Evolutionary conservation across 2,888 invertebrate genomes (phyloP), one percentile per base, ranked within the genome.

Genomic region (Perizoma flavofasciatum): DNA sequence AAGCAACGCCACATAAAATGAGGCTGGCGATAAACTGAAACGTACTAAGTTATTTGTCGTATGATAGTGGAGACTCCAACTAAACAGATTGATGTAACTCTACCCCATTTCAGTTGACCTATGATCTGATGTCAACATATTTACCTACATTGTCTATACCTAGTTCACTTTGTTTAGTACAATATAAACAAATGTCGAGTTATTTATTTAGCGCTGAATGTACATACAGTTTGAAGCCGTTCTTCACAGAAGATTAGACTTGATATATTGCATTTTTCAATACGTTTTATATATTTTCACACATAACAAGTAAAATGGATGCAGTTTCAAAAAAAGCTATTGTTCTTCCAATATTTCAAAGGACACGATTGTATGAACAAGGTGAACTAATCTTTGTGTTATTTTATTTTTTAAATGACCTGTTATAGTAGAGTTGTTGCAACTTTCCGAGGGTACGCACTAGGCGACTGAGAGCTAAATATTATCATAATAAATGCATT

Each of bases 371-470:
- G 6, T 75, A 71, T 67, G 55, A 56, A 57, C 63, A 62, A 57
- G 62, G 59, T 57, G 61, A 53, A 45, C 7, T 39, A 53, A 51
- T n/a, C 37, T 65, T 71, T 72, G 65, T 71, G 64, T 72, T 73
- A 61, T 71, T 73, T 72, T 67, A 73, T 7, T 4, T 37, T 37
- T 6, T 0, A 75, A 70, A 65, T 37, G 72, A 73, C 71, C 75
- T 71, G 77, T 75, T 81, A 72, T 66, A 68, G 81, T 87, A 85
- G 85, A 83, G 87, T 88, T 88, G 88, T 88, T 87, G 79, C 89
- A 92, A 92, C 92, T 92, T 92, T 92, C 91, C 92, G 90, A 91
- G 86, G 89, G 90, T 92, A 90, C 89, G 90, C 90, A 89, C 88
- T 90, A 92, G 92, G 91, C 90, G 92, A 91, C 92, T 90, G 91